These are phyloP conservation scores for Drosophila tsacasi DNA, from an alignment of 1,140 invertebrate genomes.

Conservation along the genomic window DNA sequence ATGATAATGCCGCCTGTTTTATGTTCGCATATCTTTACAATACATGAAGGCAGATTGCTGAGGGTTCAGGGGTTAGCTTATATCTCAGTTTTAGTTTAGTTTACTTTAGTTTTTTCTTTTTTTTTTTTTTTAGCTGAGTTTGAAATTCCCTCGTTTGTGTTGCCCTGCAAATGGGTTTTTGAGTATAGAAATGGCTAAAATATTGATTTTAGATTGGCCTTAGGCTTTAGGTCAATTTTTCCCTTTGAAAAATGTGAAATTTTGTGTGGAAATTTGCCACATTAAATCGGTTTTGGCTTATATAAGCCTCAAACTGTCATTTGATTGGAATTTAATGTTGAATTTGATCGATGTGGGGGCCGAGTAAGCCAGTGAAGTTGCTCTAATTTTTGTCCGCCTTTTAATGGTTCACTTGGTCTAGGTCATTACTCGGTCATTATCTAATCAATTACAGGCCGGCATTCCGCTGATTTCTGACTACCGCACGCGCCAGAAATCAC, in stretches of 20 bases:
- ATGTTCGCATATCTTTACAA: conserved; percentile 69
- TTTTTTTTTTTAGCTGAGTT: conserved; percentile 36
- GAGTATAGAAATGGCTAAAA: conserved; percentile 51
- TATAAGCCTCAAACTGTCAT: conserved; percentile 1
- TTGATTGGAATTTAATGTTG: conserved; percentile 5
- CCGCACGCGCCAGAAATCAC: conserved; percentile 49
- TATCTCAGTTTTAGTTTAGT: conserved; percentile 34
- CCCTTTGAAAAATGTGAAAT: neutral
- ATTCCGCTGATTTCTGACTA: conserved; percentile 27
- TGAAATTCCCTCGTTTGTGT: conserved; percentile 38
- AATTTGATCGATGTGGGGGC: conserved; percentile 19
- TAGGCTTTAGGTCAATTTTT: neutral
- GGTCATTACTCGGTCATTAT: conserved; percentile 71
- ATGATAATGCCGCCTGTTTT: conserved; percentile 80
- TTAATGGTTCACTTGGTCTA: conserved; percentile 50
- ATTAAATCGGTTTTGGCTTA: neutral
- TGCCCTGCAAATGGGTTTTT: conserved; percentile 57
- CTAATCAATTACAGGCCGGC: conserved; percentile 46
- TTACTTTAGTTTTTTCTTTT: neutral
- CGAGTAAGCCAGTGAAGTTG: neutral
- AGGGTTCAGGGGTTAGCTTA: neutral
- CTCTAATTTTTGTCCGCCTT: neutral
- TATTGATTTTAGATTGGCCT: conserved; percentile 61
- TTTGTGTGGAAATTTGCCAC: neutral
- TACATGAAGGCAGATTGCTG: conserved; percentile 26